Conservation (phyloP, 1,140 invertebrate species). For the Drosophila mayri region DNA sequence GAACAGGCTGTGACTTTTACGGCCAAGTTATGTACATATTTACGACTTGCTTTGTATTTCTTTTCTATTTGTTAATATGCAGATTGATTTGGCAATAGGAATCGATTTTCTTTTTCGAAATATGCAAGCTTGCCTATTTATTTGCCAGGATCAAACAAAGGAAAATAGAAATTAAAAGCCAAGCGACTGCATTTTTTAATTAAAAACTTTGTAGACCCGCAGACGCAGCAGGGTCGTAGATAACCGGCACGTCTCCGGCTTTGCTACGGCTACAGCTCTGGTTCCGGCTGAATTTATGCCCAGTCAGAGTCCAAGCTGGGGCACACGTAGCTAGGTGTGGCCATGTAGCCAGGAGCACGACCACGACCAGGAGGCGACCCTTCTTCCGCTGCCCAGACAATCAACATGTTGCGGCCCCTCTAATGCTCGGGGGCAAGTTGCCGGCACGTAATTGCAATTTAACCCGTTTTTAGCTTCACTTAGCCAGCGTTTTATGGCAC, state of each 20-base stretch:
- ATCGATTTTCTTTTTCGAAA: constrained; percentile 27
- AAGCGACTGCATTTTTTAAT: constrained; percentile 63
- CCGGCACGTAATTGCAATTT: constrained; percentile 70
- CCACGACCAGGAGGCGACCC: constrained; percentile 5
- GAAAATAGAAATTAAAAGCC: constrained; percentile 28
- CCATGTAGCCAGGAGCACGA: constrained; percentile 12
- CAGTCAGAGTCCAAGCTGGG: constrained; percentile 39
- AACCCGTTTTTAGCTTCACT: constrained; percentile 51
- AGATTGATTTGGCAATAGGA: constrained; percentile 66
- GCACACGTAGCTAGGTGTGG: constrained; percentile 34
- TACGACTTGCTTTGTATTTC: constrained; percentile 25
- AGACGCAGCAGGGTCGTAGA: constrained; percentile 54
- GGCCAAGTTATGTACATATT: constrained; percentile 71
- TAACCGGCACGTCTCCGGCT: constrained; percentile 29
- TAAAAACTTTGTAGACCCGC: constrained; percentile 65
- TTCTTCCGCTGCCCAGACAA: constrained; percentile 33
- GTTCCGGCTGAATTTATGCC: constrained; percentile 47
- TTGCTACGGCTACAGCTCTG: neutral
- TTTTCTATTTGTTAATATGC: constrained; percentile 59
- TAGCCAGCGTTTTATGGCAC: constrained; percentile 43
- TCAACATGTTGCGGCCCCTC: constrained; percentile 61
- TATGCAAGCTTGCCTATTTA: constrained; percentile 29
- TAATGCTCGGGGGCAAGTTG: constrained; percentile 56
- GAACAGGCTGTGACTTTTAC: constrained; percentile 18
- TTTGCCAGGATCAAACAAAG: neutral